Evolutionary conservation across 1,140 invertebrate genomes (phyloP).

Genomic region (Drosophila funebris): DNA sequence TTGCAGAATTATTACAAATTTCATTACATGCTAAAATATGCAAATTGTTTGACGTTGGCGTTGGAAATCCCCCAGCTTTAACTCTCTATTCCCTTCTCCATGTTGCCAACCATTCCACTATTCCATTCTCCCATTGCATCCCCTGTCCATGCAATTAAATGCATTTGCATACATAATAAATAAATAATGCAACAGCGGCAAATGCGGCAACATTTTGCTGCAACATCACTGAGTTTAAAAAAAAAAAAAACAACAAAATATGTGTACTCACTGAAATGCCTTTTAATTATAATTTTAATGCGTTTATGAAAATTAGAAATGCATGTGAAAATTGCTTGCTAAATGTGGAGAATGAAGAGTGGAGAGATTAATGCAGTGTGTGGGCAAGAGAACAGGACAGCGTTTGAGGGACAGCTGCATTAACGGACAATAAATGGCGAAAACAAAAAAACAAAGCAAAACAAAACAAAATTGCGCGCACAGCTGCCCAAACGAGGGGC

Average conservation of each 20-base stretch:
- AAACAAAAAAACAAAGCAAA: conserved; percentile 15
- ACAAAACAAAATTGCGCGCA: not conserved
- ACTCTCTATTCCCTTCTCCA: not conserved
- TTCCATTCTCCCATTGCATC: not conserved
- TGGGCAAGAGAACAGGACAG: not conserved
- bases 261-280: conserved; percentile 31
- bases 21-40: conserved; percentile 82
- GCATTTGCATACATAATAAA: conserved; percentile 81
- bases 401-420: conserved; percentile 50
- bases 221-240: not conserved
- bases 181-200: conserved; percentile 75
- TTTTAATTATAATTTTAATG: conserved; percentile 82
- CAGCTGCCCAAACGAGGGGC: conserved; percentile 53
- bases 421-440: conserved; percentile 54
- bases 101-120: not conserved
- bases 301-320: conserved; percentile 80
- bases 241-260: conserved; percentile 8
- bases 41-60: conserved; percentile 71
- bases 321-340: conserved; percentile 70
- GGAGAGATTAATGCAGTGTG: not conserved
- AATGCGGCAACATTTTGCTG: conserved; percentile 30
- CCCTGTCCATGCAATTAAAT: conserved; percentile 70
- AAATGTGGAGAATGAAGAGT: conserved; percentile 40
- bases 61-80: conserved; percentile 10
- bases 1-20: conserved; percentile 82